phyloP scores from a whole-genome alignment of 2,888 invertebrate genomes.

The Eupeodes luniger region DNA sequence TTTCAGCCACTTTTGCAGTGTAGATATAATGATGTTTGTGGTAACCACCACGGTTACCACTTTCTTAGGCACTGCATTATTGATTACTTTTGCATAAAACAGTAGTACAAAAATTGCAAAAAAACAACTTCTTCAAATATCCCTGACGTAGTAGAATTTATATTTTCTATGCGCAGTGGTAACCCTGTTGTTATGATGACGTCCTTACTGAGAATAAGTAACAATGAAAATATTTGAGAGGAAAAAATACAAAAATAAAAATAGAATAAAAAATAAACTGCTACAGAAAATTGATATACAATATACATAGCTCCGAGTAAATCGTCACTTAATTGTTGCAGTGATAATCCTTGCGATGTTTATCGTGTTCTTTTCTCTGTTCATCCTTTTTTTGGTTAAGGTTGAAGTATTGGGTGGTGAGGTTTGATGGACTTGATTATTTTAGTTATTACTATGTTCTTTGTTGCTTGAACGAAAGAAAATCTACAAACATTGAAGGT shows the following conservation, averaged over 20 bases:
- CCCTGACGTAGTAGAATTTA: too few species aligned
- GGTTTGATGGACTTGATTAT: constrained; percentile 30
- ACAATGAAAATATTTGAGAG: constrained; percentile 15
- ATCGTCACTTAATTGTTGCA: constrained; percentile 73
- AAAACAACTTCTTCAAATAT: too few species aligned
- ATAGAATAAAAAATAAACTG: constrained; percentile 56
- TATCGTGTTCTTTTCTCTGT: constrained; percentile 68
- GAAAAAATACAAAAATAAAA: constrained; percentile 10
- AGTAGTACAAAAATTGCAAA: too few species aligned
- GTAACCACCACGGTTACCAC: constrained; percentile 12
- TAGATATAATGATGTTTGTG: constrained; percentile 41
- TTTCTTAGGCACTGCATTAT: not conserved
- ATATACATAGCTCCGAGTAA: constrained; percentile 56
- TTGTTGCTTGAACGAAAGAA: not conserved
- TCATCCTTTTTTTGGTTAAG: not conserved
- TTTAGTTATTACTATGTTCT: constrained; percentile 38
- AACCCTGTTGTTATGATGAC: not conserved
- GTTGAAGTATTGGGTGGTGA: constrained; percentile 5
- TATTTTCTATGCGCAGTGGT: not conserved
- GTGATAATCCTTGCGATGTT: constrained; percentile 74
- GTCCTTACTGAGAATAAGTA: constrained; percentile 38
- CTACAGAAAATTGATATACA: constrained; percentile 64
- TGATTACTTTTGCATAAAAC: too few species aligned
- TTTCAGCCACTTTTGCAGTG: constrained; percentile 28
- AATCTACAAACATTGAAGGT: too few species aligned